These are phyloP conservation scores for Thomomys bottae DNA, from an alignment of 2,113 vertebrate species.

Conservation along the genomic window DNA sequence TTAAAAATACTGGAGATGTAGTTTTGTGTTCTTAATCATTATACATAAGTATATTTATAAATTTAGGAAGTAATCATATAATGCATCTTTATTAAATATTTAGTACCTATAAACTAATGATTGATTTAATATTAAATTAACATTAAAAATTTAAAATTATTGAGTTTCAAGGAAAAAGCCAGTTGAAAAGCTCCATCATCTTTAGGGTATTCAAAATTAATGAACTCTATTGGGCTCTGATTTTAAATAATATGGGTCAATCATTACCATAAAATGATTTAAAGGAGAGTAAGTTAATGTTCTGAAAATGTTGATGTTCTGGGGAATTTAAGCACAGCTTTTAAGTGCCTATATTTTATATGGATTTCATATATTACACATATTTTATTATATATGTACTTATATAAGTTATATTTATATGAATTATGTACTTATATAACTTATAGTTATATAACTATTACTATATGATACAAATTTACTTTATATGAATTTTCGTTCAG, in stretches of 20 bases:
- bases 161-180: conserved; percentile 56
- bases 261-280: not conserved
- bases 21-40: conserved; percentile 32
- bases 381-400: too few relatives aligned
- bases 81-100: conserved; percentile 52
- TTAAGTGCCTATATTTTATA: not conserved
- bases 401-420: not conserved
- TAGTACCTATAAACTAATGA: conserved; percentile 38
- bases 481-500: not conserved
- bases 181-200: conserved; percentile 15
- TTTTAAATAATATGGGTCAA: conserved; percentile 52
- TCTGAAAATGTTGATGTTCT: conserved; percentile 34
- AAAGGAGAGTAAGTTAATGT: not conserved
- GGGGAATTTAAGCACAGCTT: not conserved
- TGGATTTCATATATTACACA: not conserved
- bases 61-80: conserved; percentile 21
- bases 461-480: not conserved
- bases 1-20: not conserved
- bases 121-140: conserved; percentile 49
- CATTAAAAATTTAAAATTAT: conserved; percentile 53
- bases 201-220: conserved; percentile 36
- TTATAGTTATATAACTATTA: too few relatives aligned
- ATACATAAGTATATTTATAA: conserved; percentile 38
- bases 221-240: not conserved
- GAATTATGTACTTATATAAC: not conserved